Percentiles rank a stretch among this genome's conserved stretches.
phyloP scores from a whole-genome alignment of 2,797 vertebrate species.

The Otus scops region DNA sequence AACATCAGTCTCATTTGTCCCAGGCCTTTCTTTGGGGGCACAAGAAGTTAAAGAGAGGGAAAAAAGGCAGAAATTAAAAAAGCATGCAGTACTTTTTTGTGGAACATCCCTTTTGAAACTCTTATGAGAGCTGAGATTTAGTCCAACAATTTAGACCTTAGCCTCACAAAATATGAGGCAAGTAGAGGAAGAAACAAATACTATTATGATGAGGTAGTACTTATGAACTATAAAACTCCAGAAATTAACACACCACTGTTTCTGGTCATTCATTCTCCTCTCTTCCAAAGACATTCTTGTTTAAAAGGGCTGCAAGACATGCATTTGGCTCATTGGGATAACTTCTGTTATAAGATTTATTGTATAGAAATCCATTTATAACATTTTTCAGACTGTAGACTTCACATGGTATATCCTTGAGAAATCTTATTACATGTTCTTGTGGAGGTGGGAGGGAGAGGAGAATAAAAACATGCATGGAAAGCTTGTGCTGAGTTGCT shows the following conservation, averaged over 20 bases:
- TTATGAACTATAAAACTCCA: neutral
- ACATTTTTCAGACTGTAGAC: neutral
- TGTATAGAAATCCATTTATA: neutral
- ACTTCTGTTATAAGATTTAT: neutral
- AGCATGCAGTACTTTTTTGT: neutral
- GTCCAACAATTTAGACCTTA: neutral
- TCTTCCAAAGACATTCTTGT: neutral
- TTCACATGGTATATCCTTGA: neutral
- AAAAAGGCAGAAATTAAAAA: neutral
- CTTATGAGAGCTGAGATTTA: neutral
- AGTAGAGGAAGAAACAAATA: neutral
- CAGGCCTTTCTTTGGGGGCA: neutral
- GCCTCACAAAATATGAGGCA: neutral
- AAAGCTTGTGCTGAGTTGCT: neutral
- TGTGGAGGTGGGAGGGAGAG: neutral
- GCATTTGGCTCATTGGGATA: neutral
- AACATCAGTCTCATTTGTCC: neutral
- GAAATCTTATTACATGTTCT: neutral
- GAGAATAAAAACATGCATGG: neutral
- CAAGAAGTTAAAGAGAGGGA: neutral
- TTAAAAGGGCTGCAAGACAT: neutral
- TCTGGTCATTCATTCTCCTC: neutral
- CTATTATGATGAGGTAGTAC: neutral
- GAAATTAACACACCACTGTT: neutral
- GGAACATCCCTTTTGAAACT: neutral